Evolutionary conservation across 1,140 invertebrate species (phyloP).

Genomic region (Eurosta solidaginis): DNA sequence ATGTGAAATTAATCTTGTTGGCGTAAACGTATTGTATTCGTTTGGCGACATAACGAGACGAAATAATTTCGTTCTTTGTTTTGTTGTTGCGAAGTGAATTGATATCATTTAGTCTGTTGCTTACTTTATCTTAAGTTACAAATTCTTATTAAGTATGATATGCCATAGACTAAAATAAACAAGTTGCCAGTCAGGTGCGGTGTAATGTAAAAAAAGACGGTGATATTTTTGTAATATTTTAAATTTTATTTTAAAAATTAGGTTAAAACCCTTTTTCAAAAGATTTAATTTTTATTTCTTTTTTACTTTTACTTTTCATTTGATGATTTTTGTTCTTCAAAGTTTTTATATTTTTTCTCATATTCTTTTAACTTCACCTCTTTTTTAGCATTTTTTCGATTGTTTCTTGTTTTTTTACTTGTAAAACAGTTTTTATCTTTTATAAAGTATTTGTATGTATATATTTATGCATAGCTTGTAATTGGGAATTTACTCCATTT

Average conservation of each 20-base stretch:
- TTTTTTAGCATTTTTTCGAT: constrained; percentile 22
- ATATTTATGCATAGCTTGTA: neutral
- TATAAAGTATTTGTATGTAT: neutral
- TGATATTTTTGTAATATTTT: constrained; percentile 27
- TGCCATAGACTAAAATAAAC: neutral
- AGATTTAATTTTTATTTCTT: neutral
- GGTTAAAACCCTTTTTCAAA: constrained; percentile 18
- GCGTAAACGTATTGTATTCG: no score
- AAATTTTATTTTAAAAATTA: constrained; percentile 28
- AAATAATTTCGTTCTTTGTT: no score
- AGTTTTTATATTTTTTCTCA: constrained; percentile 5
- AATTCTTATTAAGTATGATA: no score
- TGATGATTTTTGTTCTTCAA: constrained; percentile 29
- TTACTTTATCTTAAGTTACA: no score
- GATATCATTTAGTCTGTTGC: no score
- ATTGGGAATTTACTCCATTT: constrained; percentile 11
- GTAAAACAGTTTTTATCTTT: constrained; percentile 24
- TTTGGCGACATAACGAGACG: no score
- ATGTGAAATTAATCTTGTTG: no score
- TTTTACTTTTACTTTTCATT: constrained; percentile 18
- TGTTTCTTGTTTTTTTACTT: neutral
- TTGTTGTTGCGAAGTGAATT: no score
- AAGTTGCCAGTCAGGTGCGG: neutral
- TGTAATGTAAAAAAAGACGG: constrained; percentile 3
- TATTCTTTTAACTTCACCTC: constrained; percentile 23